Evolutionary conservation across 2,797 vertebrate genomes (phyloP).

Genomic region (Hyperoplus lanceolatus): DNA sequence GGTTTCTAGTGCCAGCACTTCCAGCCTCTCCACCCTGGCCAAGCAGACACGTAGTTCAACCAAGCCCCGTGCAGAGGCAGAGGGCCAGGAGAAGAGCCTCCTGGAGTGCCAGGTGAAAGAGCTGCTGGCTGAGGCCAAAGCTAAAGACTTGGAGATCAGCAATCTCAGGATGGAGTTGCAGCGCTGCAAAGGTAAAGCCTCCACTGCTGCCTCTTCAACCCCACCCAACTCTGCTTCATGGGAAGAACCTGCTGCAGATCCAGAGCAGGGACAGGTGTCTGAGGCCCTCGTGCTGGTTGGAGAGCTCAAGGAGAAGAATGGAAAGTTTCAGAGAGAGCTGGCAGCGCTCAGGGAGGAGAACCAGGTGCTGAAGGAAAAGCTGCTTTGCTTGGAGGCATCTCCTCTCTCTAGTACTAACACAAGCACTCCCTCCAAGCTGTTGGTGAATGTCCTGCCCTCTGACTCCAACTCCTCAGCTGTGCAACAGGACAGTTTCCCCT

Average conservation of each 20-base stretch:
- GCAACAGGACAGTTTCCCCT: slow-evolving; percentile 52
- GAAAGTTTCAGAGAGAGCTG: slow-evolving; percentile 91
- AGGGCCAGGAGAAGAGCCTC: slow-evolving; percentile 86
- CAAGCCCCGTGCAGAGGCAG: slow-evolving; percentile 89
- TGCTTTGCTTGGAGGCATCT: slow-evolving; percentile 89
- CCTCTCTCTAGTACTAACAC: slow-evolving; percentile 83
- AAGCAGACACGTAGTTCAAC: slow-evolving; percentile 87
- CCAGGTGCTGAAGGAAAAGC: slow-evolving; percentile 90
- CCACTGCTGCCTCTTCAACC: slow-evolving; percentile 50
- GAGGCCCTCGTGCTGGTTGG: slow-evolving; percentile 87
- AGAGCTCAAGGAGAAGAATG: slow-evolving; percentile 92
- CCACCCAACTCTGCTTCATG: slow-evolving; percentile 62
- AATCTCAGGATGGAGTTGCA: slow-evolving; percentile 93
- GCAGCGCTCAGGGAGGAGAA: slow-evolving; percentile 92
- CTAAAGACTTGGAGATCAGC: slow-evolving; percentile 95
- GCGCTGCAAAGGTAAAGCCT: slow-evolving; percentile 86
- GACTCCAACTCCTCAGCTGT: slow-evolving; percentile 65
- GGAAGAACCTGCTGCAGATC: slow-evolving; percentile 72
- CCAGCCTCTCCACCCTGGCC: slow-evolving; percentile 88
- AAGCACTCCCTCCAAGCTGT: slow-evolving; percentile 72
- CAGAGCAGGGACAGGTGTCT: slow-evolving; percentile 71
- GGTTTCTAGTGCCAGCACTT: slow-evolving; percentile 91
- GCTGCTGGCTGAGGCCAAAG: slow-evolving; percentile 94
- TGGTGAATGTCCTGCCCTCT: slow-evolving; percentile 73
- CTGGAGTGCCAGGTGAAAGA: slow-evolving; percentile 95